phyloP scores from a whole-genome alignment of 2,113 vertebrate genomes.

The Epinephelus lanceolatus region DNA sequence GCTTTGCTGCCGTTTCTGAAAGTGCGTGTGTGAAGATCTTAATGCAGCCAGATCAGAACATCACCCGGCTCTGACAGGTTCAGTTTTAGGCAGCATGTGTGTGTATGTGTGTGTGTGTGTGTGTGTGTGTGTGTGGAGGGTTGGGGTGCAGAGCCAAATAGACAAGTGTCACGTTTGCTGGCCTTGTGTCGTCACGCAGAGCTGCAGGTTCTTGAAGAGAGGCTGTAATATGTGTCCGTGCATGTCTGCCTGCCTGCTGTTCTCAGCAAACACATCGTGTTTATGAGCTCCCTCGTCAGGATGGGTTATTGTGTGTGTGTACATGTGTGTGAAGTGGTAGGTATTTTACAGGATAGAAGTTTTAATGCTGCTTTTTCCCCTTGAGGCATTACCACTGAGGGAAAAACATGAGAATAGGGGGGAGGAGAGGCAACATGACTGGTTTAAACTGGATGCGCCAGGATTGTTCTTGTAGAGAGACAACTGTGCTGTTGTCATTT shows the following conservation, averaged over 20 bases:
- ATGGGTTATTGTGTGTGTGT: background rate
- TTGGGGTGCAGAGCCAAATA: background rate
- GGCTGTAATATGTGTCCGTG: slow-evolving; percentile 19
- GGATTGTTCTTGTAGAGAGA: background rate
- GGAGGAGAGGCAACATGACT: background rate
- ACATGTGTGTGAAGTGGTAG: background rate
- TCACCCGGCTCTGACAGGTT: background rate
- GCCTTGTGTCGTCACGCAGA: slow-evolving; percentile 37
- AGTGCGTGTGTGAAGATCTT: background rate
- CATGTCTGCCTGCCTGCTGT: slow-evolving; percentile 11
- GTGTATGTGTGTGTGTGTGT: too few relatives aligned
- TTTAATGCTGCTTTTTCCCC: background rate
- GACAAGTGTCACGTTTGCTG: slow-evolving; percentile 43
- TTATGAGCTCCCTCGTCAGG: slow-evolving; percentile 8
- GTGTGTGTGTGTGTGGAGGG: too few relatives aligned
- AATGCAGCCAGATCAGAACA: slow-evolving; percentile 17
- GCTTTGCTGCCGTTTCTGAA: background rate
- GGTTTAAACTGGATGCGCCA: slow-evolving; percentile 20
- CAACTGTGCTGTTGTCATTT: slow-evolving; percentile 12
- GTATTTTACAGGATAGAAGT: background rate
- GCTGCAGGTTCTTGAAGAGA: slow-evolving; percentile 19
- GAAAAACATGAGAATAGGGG: background rate
- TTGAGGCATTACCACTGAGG: background rate
- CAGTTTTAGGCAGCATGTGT: background rate
- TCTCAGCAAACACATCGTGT: background rate